These are phyloP conservation scores for Phaonia tiefii DNA, from an alignment of 2,888 invertebrate species.

Conservation along the genomic window DNA sequence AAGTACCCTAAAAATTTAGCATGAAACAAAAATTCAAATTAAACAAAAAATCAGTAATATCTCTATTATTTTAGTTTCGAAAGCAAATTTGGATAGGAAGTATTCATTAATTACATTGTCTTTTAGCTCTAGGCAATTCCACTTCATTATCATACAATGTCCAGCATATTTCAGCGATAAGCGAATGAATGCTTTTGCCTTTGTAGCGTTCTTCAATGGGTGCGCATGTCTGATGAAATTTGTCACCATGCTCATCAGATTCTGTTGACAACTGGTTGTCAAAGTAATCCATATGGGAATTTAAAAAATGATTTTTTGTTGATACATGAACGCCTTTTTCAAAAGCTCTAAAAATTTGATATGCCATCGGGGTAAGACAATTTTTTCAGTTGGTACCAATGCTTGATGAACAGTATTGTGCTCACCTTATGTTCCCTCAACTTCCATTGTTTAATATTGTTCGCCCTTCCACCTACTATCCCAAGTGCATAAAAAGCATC, in stretches of 20 bases:
- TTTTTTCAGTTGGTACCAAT: conserved; percentile 13
- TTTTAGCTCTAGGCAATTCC: conserved; percentile 18
- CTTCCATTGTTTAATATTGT: conserved; percentile 19
- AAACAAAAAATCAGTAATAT: conserved; percentile 3
- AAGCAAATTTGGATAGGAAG: conserved; percentile 9
- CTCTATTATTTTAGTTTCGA: conserved; percentile 11
- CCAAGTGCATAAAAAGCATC: conserved; percentile 13
- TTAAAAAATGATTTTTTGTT: conserved; percentile 16
- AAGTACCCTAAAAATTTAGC: conserved; percentile 4
- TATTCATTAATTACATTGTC: conserved; percentile 10
- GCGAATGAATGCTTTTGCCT: neutral
- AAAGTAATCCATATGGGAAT: conserved; percentile 14
- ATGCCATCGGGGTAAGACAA: conserved; percentile 10
- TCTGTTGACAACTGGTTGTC: conserved; percentile 6
- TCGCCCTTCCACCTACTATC: conserved; percentile 4
- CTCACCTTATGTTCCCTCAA: conserved; percentile 18
- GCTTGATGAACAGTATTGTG: conserved; percentile 15
- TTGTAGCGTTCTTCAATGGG: neutral
- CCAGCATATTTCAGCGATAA: conserved; percentile 13
- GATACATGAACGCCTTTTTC: conserved; percentile 5
- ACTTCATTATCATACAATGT: conserved; percentile 13
- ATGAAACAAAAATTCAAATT: conserved; percentile 5
- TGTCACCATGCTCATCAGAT: neutral
- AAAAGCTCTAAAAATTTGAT: conserved; percentile 10
- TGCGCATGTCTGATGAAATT: conserved; percentile 14